phyloP scores from a whole-genome alignment of 2,113 vertebrate genomes.

The Octodon degus region DNA sequence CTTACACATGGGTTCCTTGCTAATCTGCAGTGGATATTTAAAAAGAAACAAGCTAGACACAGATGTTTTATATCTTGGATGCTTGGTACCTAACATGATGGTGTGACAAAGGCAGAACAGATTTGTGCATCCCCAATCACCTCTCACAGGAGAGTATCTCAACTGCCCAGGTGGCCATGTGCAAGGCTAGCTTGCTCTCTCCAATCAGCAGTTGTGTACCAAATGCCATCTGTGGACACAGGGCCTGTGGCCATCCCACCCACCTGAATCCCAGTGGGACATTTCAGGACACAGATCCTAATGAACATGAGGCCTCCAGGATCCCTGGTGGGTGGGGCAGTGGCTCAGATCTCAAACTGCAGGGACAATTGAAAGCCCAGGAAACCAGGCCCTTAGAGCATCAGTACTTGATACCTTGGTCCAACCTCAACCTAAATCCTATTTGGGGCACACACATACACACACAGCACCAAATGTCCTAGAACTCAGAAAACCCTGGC shows the following conservation, averaged over 20 bases:
- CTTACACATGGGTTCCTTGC: neutral
- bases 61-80: neutral
- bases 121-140: neutral
- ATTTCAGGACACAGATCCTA: neutral
- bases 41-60: neutral
- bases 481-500: neutral
- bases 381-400: neutral
- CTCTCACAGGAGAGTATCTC: neutral
- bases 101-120: neutral
- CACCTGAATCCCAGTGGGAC: neutral
- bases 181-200: neutral
- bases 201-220: too few relatives aligned
- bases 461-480: neutral
- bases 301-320: neutral
- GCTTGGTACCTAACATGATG: neutral
- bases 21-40: neutral
- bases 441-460: accelerated
- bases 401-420: neutral
- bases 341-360: neutral
- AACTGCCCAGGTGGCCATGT: accelerated
- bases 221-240: neutral
- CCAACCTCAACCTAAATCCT: neutral
- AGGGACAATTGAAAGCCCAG: neutral
- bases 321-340: neutral
- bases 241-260: neutral